A percentile compares a stretch with the other conserved stretches of the same genome.
Conservation (phyloP, 2,113 vertebrate species). For the Polypterus bichir region DNA sequence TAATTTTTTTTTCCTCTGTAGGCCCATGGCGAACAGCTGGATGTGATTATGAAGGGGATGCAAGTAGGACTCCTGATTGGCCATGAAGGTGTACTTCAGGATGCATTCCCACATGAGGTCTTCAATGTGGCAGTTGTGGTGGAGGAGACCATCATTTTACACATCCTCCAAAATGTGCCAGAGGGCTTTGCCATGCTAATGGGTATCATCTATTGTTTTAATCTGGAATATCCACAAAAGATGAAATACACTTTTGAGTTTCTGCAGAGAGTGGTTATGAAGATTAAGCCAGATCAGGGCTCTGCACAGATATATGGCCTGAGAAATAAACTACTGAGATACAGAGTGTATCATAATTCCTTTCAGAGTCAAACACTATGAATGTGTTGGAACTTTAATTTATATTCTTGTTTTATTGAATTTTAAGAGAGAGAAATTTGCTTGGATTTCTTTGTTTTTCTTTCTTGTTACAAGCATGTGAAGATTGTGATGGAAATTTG, state of each 20-base stretch:
- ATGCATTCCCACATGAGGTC: slow-evolving; percentile 8
- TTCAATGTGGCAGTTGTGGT: slow-evolving; percentile 16
- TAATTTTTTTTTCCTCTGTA: background rate
- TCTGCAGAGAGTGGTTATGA: slow-evolving; percentile 12
- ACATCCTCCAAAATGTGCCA: slow-evolving; percentile 5
- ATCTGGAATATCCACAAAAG: slow-evolving; percentile 6
- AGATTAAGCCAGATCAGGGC: slow-evolving; percentile 9
- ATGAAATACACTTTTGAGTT: slow-evolving; percentile 15
- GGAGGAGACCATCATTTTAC: slow-evolving; percentile 12
- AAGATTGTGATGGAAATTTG: too few species aligned
- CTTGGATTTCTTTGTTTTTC: too few species aligned
- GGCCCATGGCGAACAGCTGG: slow-evolving; percentile 7
- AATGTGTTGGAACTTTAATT: too few species aligned
- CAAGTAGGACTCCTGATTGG: slow-evolving; percentile 13
- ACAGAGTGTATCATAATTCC: too few species aligned
- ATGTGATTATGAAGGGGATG: slow-evolving; percentile 9
- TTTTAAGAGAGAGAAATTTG: too few species aligned
- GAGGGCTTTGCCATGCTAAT: slow-evolving; percentile 15
- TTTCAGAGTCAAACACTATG: too few species aligned
- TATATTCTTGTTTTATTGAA: too few species aligned
- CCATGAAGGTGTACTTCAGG: slow-evolving; percentile 11
- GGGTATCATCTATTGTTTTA: slow-evolving; percentile 18
- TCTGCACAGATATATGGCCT: slow-evolving; percentile 14
- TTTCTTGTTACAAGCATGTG: too few species aligned
- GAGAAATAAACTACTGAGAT: background rate